Percentiles rank a stretch among this genome's conserved stretches.
phyloP scores from a whole-genome alignment of 1,140 invertebrate genomes.

The Antheraea mylitta region DNA sequence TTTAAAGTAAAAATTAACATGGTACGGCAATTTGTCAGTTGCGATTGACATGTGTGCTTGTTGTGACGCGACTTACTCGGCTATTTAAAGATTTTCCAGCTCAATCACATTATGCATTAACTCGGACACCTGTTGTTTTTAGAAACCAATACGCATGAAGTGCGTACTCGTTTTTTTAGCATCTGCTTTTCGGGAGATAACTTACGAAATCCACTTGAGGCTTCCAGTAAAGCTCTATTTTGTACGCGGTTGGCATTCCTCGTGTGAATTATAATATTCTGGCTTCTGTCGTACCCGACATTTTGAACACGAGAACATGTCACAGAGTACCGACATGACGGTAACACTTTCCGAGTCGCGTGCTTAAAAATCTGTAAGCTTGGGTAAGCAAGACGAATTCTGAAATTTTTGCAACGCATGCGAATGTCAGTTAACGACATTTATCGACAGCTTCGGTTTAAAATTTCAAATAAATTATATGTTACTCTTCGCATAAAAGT shows the following conservation, averaged over 20 bases:
- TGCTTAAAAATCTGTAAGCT: constrained; percentile 65
- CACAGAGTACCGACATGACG: constrained; percentile 5
- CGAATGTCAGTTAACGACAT: constrained; percentile 76
- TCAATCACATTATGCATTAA: neutral
- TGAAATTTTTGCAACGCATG: constrained; percentile 72
- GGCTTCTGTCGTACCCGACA: neutral
- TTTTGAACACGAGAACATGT: neutral
- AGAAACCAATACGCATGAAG: constrained; percentile 24
- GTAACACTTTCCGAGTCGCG: constrained; percentile 52
- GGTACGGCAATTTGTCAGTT: too few relatives aligned
- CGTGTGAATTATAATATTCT: constrained; percentile 10
- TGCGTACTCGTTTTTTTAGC: constrained; percentile 40
- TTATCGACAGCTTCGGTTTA: constrained; percentile 42
- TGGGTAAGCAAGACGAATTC: constrained; percentile 64
- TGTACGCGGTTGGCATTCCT: constrained; percentile 11
- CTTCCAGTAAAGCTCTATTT: constrained; percentile 27
- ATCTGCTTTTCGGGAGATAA: constrained; percentile 48
- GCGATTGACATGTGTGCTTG: neutral
- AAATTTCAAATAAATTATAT: too few relatives aligned
- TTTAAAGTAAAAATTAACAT: too few relatives aligned
- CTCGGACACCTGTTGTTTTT: neutral
- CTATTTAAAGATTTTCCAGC: neutral
- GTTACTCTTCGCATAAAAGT: constrained; percentile 76
- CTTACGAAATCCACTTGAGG: constrained; percentile 40
- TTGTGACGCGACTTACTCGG: neutral